Evolutionary conservation across 2,113 vertebrate genomes (phyloP), one percentile per base, ranked within the genome.

Genomic region (Propithecus coquereli): DNA sequence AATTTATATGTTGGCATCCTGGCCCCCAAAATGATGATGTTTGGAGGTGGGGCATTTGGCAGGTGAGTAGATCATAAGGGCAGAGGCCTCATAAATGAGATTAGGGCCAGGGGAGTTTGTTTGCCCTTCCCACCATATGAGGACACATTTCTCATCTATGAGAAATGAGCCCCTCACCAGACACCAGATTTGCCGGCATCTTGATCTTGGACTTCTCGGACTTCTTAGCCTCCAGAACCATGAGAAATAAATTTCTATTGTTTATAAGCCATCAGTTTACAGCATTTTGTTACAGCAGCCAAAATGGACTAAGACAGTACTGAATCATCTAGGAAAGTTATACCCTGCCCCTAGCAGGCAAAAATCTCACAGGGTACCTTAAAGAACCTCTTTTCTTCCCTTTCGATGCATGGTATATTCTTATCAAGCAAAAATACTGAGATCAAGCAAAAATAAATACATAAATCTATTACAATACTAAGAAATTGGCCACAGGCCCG

Each of bases 391-490:
- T 84, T 20, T 79, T n/a, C 37, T 81, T 94, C 37, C 50, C 43
- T 88, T 95, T 45, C 89, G 59, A 83, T 66, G 34, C 8, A 82
- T 1, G 79, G 2, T 3, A 91, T 92, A 74, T 17, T 66, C 37
- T 27, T 57, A 57, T 22, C 54, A 57, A 57, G 54, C 54, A 57
- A 57, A 57, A 88, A 85, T 57, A 54, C 37, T 79, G 54, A 84
- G 34, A 65, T 85, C 8, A 79, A 84, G 8, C 37, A 68, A 90
- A 34, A 94, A 76, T 50, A 91, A 92, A 81, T 80, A 57, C 10
- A 85, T 80, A 77, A 91, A 50, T 76, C 40, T 87, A 92, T 81
- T 95, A 92, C 32, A 90, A 94, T 54, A 84, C 37, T 61, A 95
- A 96, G 59, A 91, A 96, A 86, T 77, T 88, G 14, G n/a, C 37